These are phyloP conservation scores for Palloptera scutellata DNA, from an alignment of 2,888 invertebrate species.

Conservation along the genomic window DNA sequence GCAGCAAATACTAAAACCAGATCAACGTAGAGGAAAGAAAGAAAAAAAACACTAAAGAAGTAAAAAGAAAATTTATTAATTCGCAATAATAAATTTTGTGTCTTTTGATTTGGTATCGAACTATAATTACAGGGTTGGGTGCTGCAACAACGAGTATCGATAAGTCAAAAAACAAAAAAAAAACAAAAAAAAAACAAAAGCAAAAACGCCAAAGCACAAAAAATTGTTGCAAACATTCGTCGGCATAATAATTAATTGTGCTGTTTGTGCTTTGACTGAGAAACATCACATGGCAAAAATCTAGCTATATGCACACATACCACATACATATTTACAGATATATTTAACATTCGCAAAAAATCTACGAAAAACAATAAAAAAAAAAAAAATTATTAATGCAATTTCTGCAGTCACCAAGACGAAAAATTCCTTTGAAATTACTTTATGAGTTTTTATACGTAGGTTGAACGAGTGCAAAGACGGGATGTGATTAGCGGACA, in stretches of 20 bases:
- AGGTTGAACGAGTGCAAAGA: background rate
- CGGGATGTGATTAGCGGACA: background rate
- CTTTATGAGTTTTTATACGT: constrained; percentile 14
- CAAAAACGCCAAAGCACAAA: constrained; percentile 32
- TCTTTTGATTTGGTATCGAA: constrained; percentile 65
- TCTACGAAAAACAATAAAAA: background rate
- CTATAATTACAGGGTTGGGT: constrained; percentile 62
- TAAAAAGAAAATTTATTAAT: constrained; percentile 59
- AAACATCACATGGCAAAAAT: constrained; percentile 28
- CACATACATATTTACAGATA: constrained; percentile 6
- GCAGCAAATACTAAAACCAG: background rate
- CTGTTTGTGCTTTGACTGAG: constrained; percentile 38
- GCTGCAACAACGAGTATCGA: constrained; percentile 36
- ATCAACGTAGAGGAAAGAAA: constrained; percentile 26
- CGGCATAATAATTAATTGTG: constrained; percentile 54
- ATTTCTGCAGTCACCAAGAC: constrained; percentile 8
- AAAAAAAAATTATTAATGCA: constrained; percentile 13
- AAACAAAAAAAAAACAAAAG: too few relatives aligned
- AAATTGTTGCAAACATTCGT: constrained; percentile 34
- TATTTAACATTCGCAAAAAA: constrained; percentile 6
- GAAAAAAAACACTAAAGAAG: constrained; percentile 27
- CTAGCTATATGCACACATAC: constrained; percentile 1
- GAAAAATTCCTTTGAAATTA: constrained; percentile 35
- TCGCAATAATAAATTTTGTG: constrained; percentile 64
- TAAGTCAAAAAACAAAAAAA: background rate